Evolutionary conservation across 1,140 invertebrate genomes (phyloP).

Genomic region (Agrypnia vestita): DNA sequence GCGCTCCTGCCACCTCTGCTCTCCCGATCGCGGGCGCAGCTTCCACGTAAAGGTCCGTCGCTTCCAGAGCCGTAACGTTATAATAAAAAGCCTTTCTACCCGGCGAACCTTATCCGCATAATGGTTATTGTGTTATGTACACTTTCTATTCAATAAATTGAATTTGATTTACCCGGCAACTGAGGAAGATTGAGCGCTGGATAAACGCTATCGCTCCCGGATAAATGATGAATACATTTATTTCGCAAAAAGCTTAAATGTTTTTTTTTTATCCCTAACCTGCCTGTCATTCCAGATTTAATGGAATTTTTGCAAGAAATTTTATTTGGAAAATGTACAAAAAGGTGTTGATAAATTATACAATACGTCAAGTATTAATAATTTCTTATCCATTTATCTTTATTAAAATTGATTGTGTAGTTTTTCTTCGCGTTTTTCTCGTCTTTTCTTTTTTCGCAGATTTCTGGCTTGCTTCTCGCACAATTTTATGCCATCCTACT

Average conservation of each 20-base stretch:
- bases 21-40: background rate
- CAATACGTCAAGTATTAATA: too few species aligned
- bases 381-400: too few species aligned
- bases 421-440: too few species aligned
- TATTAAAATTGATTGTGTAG: too few species aligned
- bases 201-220: background rate
- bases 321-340: too few species aligned
- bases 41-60: slow-evolving; percentile 17
- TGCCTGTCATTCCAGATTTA: background rate
- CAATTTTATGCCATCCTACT: too few species aligned
- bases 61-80: slow-evolving; percentile 17
- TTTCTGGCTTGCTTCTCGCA: too few species aligned
- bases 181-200: slow-evolving; percentile 6
- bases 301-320: too few species aligned
- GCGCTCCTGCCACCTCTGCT: background rate
- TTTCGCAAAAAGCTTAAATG: background rate
- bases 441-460: too few species aligned
- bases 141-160: slow-evolving; percentile 9
- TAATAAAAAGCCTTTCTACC: slow-evolving; percentile 20
- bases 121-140: slow-evolving; percentile 3
- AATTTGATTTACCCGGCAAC: background rate
- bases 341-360: too few species aligned
- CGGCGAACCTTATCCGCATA: background rate
- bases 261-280: background rate
- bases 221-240: slow-evolving; percentile 15